A percentile compares a stretch with the other conserved stretches of the same genome.
Conservation (phyloP, 2,797 vertebrate species). For the Glossophaga mutica region DNA sequence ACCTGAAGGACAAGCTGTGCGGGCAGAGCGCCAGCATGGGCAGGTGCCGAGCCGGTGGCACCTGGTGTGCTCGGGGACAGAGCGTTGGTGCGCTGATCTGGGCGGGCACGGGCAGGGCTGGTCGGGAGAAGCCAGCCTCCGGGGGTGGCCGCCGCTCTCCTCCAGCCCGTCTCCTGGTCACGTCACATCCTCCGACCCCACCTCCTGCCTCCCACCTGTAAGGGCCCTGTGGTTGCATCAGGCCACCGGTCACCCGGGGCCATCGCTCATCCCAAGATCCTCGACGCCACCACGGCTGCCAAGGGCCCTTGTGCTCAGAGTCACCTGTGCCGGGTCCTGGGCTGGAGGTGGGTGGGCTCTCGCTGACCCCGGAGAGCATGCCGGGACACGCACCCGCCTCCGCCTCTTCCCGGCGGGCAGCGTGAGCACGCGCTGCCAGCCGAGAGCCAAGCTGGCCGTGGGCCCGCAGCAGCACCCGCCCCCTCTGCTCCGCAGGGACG, state of each 20-base stretch:
- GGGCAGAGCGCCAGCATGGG: fast-evolving
- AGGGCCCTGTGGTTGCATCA: fast-evolving
- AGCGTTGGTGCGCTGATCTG: too few species aligned
- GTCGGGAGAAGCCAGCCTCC: background rate
- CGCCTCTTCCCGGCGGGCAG: background rate
- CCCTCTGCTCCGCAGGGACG: background rate
- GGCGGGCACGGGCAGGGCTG: background rate
- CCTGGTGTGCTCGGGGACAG: too few species aligned
- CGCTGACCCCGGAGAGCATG: background rate
- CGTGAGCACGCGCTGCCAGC: background rate
- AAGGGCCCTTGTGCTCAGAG: background rate
- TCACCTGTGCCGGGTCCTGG: background rate
- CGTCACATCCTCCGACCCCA: too few species aligned
- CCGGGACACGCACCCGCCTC: background rate
- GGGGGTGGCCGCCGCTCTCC: fast-evolving
- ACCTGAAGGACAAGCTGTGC: background rate
- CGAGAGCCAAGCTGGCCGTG: background rate
- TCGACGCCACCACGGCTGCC: background rate
- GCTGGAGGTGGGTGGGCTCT: background rate
- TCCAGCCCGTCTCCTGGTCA: background rate
- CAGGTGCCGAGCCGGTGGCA: background rate
- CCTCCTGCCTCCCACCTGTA: too few species aligned
- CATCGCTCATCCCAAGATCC: background rate
- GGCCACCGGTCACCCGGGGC: background rate
- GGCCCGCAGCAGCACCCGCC: background rate